These are phyloP conservation scores for Hippotragus niger DNA, from an alignment of 2,113 vertebrate species.

Conservation along the genomic window DNA sequence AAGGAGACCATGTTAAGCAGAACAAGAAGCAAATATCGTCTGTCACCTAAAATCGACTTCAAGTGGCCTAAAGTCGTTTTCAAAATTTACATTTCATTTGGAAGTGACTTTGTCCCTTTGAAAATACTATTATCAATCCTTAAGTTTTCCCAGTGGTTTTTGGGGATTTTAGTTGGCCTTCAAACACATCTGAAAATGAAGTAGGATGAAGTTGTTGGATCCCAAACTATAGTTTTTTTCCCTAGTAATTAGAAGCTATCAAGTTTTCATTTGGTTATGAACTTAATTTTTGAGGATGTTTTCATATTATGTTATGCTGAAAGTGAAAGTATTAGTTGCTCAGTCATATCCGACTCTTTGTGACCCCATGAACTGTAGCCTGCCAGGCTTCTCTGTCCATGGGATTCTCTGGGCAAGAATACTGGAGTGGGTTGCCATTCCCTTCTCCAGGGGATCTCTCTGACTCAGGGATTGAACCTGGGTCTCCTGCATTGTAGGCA, in stretches of 20 bases:
- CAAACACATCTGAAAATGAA: constrained; percentile 42
- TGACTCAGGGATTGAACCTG: neutral
- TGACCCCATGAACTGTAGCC: neutral
- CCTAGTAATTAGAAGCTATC: neutral
- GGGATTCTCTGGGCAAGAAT: neutral
- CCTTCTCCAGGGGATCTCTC: neutral
- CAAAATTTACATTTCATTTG: constrained; percentile 7
- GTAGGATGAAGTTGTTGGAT: constrained; percentile 10
- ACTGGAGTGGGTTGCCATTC: neutral
- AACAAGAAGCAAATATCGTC: neutral
- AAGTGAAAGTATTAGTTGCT: neutral
- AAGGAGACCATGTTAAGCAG: neutral
- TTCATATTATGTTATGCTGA: neutral
- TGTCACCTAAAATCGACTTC: neutral
- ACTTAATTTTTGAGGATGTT: constrained; percentile 20
- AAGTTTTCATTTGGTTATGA: neutral
- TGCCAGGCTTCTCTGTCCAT: neutral
- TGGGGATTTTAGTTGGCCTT: constrained; percentile 9
- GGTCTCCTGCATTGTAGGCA: neutral
- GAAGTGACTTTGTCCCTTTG: neutral
- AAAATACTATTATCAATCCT: neutral
- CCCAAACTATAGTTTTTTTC: neutral
- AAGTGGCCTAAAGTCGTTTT: neutral
- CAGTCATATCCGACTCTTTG: neutral
- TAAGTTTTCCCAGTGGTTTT: neutral